These are phyloP conservation scores for Pectinophora gossypiella DNA, from an alignment of 1,140 invertebrate genomes.

Conservation along the genomic window DNA sequence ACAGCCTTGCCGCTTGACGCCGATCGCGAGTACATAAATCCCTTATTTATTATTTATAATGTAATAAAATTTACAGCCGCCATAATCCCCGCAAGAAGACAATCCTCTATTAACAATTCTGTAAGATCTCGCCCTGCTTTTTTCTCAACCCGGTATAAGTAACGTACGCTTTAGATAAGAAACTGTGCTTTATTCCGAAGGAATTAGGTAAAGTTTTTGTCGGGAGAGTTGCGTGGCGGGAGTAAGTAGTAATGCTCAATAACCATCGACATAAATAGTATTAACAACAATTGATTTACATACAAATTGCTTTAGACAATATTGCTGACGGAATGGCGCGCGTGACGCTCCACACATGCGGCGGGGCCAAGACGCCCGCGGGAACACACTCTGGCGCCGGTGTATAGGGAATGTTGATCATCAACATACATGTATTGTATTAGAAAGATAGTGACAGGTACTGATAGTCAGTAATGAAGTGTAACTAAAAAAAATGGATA, in stretches of 20 bases:
- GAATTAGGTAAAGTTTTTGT: constrained; percentile 15
- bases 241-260: constrained; percentile 68
- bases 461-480: too few relatives aligned
- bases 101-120: constrained; percentile 60
- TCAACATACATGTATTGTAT: too few relatives aligned
- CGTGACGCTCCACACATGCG: constrained; percentile 51
- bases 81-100: constrained; percentile 38
- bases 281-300: constrained; percentile 75
- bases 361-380: constrained; percentile 30
- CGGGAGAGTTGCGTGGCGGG: constrained; percentile 24
- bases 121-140: constrained; percentile 50
- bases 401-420: too few relatives aligned
- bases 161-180: not conserved
- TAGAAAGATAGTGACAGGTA: too few relatives aligned
- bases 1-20: constrained; percentile 26
- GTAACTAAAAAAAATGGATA: too few relatives aligned
- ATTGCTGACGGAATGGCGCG: constrained; percentile 68
- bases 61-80: constrained; percentile 59
- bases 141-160: constrained; percentile 25
- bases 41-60: constrained; percentile 50
- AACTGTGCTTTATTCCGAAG: constrained; percentile 12
- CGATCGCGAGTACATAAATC: constrained; percentile 47
- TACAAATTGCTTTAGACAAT: constrained; percentile 75
- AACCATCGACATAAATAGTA: constrained; percentile 73
- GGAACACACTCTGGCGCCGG: too few relatives aligned